Evolutionary conservation across 2,888 invertebrate genomes (phyloP), one percentile per base, ranked within the genome.

Genomic region (Ctenicera cuprea): DNA sequence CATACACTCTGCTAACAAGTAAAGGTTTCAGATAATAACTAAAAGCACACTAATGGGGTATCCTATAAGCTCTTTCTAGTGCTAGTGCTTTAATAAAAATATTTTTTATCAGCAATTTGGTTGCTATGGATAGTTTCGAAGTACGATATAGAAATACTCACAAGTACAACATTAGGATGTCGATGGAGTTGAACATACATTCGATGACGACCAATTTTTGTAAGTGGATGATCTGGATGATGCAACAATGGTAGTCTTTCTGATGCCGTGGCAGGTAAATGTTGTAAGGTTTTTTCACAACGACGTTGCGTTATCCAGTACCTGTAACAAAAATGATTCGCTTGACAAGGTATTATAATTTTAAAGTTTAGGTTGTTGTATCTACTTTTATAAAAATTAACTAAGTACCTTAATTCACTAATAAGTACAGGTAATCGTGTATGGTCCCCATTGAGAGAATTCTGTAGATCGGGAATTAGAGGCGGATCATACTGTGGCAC

Each of bases 221-320:
- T 90, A 74, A 96, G 89, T 2, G 94, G 93, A 86, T 95, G 94
- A 83, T 95, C 94, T 0, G 94, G 91, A 76, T 93, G 91, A 83
- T 94, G 93, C 33, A 97, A 87, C 72, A 98, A 90, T 0, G 97
- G 97, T 66, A 98, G 89, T 76, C 93, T 92, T 83, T 96, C 95
- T 72, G 94, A 93, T 7, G 96, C 94, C 45, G 94, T 94, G 0
- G 97, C 97, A 5, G 97, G 97, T 67, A 98, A 88, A 87, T 97
- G 97, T 83, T 98, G 97, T 11, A 98, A 88, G 0, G 98, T 98
- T 87, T 97, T 97, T 85, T 97, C 97, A 84, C 97, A 98, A 2
- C 98, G 91, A 61, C 97, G 91, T 79, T 97, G 94, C 1, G 96
- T 96, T 76, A 98, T 92, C 96, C 97, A 97, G 85, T 93, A 95